phyloP scores from a whole-genome alignment of 2,113 vertebrate species.

The Nestor notabilis region DNA sequence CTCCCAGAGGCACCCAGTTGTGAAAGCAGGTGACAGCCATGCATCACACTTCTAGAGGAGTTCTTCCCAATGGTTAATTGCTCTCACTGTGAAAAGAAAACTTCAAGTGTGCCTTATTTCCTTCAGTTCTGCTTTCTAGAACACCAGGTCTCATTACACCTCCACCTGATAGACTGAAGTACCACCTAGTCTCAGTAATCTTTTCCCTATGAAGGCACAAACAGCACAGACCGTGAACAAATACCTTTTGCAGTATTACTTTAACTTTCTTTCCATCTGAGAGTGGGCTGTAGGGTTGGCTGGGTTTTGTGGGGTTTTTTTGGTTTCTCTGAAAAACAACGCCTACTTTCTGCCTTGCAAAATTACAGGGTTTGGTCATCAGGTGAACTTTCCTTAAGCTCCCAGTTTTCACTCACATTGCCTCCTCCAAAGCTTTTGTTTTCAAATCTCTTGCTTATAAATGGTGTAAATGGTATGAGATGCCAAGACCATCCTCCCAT shows the following conservation, averaged over 20 bases:
- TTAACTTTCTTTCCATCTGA: not conserved
- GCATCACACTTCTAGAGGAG: not conserved
- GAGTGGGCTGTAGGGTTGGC: not conserved
- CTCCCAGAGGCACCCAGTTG: not conserved
- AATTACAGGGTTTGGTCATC: conserved; percentile 40
- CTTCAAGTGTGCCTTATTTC: not conserved
- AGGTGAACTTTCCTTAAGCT: not conserved
- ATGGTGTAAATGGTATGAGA: not conserved
- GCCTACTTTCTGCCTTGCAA: not conserved
- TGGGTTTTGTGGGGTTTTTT: not conserved
- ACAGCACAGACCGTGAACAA: not conserved
- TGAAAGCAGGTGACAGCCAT: not conserved
- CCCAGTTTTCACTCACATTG: not conserved
- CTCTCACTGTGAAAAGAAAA: not conserved
- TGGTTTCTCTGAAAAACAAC: not conserved
- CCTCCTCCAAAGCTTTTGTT: conserved; percentile 9
- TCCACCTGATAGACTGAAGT: not conserved
- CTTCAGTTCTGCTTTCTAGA: not conserved
- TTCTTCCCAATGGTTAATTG: not conserved
- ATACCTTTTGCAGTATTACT: not conserved
- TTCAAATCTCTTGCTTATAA: not conserved
- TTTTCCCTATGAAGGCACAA: not conserved
- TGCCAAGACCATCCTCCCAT: not conserved
- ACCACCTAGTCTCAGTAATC: not conserved
- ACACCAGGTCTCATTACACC: not conserved